A percentile compares a stretch with the other conserved stretches of the same genome.
These are phyloP conservation scores for Aromia moschata DNA, from an alignment of 2,888 invertebrate species.

Conservation along the genomic window DNA sequence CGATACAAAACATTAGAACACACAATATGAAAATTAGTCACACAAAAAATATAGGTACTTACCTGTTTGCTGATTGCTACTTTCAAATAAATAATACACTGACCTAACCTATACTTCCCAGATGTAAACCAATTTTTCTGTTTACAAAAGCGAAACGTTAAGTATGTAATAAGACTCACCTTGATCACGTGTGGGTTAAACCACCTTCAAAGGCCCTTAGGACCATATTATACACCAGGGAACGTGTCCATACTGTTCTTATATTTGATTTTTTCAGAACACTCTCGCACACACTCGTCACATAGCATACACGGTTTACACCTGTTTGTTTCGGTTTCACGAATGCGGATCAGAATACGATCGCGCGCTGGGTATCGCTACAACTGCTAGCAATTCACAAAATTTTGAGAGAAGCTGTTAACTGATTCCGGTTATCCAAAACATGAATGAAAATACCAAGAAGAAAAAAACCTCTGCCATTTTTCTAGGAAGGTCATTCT, in stretches of 20 bases:
- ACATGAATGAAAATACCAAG: no score
- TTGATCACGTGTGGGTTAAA: slow-evolving; percentile 6
- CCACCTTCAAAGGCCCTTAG: slow-evolving; percentile 5
- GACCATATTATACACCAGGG: not conserved
- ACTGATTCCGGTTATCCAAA: no score
- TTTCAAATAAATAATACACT: slow-evolving; percentile 6
- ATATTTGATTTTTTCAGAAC: not conserved
- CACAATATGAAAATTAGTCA: no score
- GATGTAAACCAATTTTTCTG: not conserved
- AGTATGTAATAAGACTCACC: slow-evolving; percentile 5
- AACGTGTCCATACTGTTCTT: slow-evolving; percentile 14
- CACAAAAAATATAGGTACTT: no score
- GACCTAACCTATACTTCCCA: slow-evolving; percentile 14
- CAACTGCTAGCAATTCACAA: no score
- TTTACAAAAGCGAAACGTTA: not conserved
- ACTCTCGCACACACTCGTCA: not conserved
- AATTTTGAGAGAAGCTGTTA: no score
- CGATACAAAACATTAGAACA: no score
- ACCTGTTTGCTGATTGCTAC: no score
- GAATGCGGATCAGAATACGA: not conserved
- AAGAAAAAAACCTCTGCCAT: no score
- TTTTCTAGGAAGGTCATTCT: no score
- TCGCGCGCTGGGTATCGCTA: no score
- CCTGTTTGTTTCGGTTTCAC: not conserved
- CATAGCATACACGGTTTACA: not conserved